Evolutionary conservation across 2,888 invertebrate species (phyloP), one percentile per base, ranked within the genome.

Genomic region (Mechanitis messenoides): DNA sequence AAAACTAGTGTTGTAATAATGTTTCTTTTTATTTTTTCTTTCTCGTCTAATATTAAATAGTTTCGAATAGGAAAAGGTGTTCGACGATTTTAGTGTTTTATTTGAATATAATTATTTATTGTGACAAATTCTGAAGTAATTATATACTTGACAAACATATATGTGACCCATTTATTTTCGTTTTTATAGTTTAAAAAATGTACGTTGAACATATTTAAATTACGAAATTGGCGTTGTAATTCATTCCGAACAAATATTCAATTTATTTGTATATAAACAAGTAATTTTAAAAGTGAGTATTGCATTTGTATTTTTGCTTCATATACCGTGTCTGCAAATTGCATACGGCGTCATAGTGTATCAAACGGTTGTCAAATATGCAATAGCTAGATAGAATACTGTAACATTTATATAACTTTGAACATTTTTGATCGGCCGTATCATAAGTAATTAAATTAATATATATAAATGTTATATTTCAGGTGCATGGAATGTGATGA

Each of bases 401-500:
- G 55, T 9, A 20, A 50, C 50, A 50, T 9, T 50, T 50, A 31
- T 50, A 50, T 7, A 42, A 42, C 38, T 38, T 42, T 42, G 42
- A 42, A 7, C 42, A 3, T 42, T 42, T 11, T 20, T 42, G 3
- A 42, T 42, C 9, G 42, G 6, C 9, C 9, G 3, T 42, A 9
- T 9, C 7, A 20, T 1, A 9, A 42, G 42, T 3, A 42, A 11
- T 1, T 3, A 7, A 7, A 42, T 42, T 42, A 9, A 42, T 11
- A 9, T 7, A 9, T 11, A 9, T 42, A 11, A 42, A 9, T 42
- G 7, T 42, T 9, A 50, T 31, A n/a, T 82, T 85, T 45, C 80
- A 86, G 86, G 81, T 84, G 78, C 71, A 81, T 83, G 85, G 81
- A 81, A 86, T 85, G 85, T 79, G 74, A 81, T 68, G 68, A 72